phyloP scores from a whole-genome alignment of 1,140 invertebrate species.

The Pseudomyrmex pallidus region DNA sequence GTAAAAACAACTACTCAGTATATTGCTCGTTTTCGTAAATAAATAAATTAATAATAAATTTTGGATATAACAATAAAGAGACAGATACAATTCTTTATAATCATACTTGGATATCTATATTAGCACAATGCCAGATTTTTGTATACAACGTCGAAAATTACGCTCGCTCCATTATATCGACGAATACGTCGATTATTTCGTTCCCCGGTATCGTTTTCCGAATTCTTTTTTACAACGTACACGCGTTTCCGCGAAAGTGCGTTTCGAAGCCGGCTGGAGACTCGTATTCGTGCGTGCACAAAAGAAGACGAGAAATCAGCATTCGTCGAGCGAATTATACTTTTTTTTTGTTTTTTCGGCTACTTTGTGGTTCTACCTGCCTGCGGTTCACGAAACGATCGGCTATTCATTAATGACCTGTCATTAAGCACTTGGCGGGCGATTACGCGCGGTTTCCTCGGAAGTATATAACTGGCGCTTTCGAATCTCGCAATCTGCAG shows the following conservation, averaged over 20 bases:
- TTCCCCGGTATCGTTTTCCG: not conserved
- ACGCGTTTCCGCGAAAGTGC: slow-evolving; percentile 56
- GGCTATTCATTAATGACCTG: slow-evolving; percentile 69
- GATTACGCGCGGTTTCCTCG: slow-evolving; percentile 40
- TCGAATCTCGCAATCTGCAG: slow-evolving; percentile 27
- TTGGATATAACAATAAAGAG: not conserved
- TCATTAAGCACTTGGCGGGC: slow-evolving; percentile 48
- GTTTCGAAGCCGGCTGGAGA: slow-evolving; percentile 4
- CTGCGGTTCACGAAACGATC: slow-evolving; percentile 62
- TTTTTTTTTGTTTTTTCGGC: slow-evolving; percentile 47
- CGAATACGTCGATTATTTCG: slow-evolving; percentile 17
- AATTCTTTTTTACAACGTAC: slow-evolving; percentile 14
- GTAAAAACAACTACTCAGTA: too few species aligned
- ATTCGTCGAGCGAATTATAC: slow-evolving; percentile 48
- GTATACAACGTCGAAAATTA: slow-evolving; percentile 1
- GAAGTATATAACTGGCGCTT: slow-evolving; percentile 21
- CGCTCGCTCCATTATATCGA: slow-evolving; percentile 7
- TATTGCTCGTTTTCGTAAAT: too few species aligned
- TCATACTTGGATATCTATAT: not conserved
- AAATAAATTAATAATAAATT: too few species aligned
- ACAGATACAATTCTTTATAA: not conserved
- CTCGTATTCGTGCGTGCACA: slow-evolving; percentile 36
- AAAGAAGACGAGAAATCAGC: slow-evolving; percentile 46
- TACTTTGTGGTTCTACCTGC: slow-evolving; percentile 68
- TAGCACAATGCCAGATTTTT: not conserved